phyloP scores from a whole-genome alignment of 2,113 vertebrate genomes.

The Cnemophilus loriae region DNA sequence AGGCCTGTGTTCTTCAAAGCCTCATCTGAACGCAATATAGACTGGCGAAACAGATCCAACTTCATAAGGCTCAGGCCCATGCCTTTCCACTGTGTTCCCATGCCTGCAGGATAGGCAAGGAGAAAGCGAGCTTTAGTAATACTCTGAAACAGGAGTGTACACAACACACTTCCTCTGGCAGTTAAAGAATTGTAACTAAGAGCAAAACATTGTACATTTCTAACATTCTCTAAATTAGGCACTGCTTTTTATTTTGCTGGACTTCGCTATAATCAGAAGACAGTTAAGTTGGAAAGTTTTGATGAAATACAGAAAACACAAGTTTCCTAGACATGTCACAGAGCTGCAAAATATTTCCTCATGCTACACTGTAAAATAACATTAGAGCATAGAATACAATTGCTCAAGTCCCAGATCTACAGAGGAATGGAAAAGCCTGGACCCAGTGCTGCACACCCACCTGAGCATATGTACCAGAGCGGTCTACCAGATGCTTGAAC shows the following conservation, averaged over 20 bases:
- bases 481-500: constrained; percentile 72
- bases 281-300: neutral
- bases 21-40: constrained; percentile 83
- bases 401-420: neutral
- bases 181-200: neutral
- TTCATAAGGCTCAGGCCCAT: constrained; percentile 92
- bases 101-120: constrained; percentile 72
- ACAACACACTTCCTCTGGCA: neutral
- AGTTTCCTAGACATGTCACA: neutral
- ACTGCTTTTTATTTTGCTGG: neutral
- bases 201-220: neutral
- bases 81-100: constrained; percentile 92
- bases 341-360: neutral
- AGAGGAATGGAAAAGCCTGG: neutral
- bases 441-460: constrained; percentile 60
- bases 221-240: neutral
- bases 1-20: constrained; percentile 81
- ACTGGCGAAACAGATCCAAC: constrained; percentile 80
- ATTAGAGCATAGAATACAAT: neutral
- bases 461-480: constrained; percentile 94
- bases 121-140: neutral
- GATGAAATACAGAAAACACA: neutral
- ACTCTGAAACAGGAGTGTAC: neutral
- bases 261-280: neutral
- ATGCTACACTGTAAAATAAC: neutral